Evolutionary conservation across 1,140 invertebrate species (phyloP).

Genomic region (Melitaea cinxia): DNA sequence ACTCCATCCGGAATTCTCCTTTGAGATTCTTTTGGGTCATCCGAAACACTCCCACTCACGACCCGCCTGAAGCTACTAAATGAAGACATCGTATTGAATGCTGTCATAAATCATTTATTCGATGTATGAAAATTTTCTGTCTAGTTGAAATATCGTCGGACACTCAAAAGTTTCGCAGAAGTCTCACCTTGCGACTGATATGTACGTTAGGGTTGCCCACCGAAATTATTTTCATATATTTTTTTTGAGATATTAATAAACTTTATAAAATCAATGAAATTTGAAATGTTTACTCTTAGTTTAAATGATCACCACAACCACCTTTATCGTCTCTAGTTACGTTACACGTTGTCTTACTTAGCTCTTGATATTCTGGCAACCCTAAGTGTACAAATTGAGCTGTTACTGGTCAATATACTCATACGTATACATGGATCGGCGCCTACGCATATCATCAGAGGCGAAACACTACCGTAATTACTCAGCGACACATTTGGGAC

Average conservation of each 20-base stretch:
- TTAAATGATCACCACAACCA: too few relatives aligned
- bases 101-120: conserved; percentile 65
- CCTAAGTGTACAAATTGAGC: conserved; percentile 57
- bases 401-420: conserved; percentile 43
- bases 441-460: conserved; percentile 42
- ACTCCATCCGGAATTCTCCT: conserved; percentile 61
- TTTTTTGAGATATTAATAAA: background rate
- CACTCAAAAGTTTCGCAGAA: conserved; percentile 46
- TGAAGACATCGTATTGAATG: conserved; percentile 73
- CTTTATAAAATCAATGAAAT: too few relatives aligned
- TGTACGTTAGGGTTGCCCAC: conserved; percentile 37
- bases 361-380: conserved; percentile 19
- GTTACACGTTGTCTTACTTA: too few relatives aligned
- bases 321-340: too few relatives aligned
- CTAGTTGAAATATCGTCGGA: conserved; percentile 67
- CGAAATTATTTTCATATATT: background rate
- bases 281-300: too few relatives aligned
- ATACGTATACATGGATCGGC: conserved; percentile 35
- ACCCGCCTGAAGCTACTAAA: conserved; percentile 65
- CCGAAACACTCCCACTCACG: conserved; percentile 68
- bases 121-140: conserved; percentile 57
- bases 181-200: conserved; percentile 44
- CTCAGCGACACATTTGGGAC: conserved; percentile 47
- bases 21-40: conserved; percentile 70
- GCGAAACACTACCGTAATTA: conserved; percentile 52